Evolutionary conservation across 2,888 invertebrate species (phyloP), one percentile per base, ranked within the genome.

Genomic region (Acanthococcus lagerstroemiae): DNA sequence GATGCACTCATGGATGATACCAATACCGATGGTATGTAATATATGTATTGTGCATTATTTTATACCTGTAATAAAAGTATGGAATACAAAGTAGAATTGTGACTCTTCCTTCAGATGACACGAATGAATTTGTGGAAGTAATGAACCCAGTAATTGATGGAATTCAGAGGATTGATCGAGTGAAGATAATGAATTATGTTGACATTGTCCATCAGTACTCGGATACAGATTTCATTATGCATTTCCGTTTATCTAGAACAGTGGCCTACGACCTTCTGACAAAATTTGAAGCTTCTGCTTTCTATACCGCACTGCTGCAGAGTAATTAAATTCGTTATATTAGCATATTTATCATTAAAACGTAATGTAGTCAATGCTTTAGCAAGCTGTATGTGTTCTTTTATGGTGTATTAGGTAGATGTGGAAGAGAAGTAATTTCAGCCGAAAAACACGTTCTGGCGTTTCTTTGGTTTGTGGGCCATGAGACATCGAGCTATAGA

Each of bases 381-480:
- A n/a, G n/a, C n/a, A n/a, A n/a, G n/a, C n/a, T n/a, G n/a, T n/a
- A n/a, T n/a, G 7, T 37, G 37, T 12, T 37, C 15, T 9, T 9
- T 37, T 37, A 9, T 37, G 37, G 15, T 37, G 6, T 37, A 37
- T 15, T 24, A 25, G 55, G 26, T 25, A 5, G n/a, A 15, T 24
- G 25, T 9, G 55, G 55, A 7, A 19, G 55, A 30, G 15, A n/a
- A 17, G 21, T 30, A 17, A 5, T 30, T 1, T 30, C 9, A 4
- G 55, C 55, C 7, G 19, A 25, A 9, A n/a, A 19, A 3, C 26
- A 25, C 27, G 30, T 55, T 7, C 12, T 55, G 4, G 30, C n/a
- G 15, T 30, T 30, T 26, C 25, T 55, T 15, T 55, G 55, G 55
- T 55, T 55, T 30, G 27, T 26, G 26, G 55, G 55, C 12, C 55